Base-by-base conservation (phyloP, 2,797 vertebrate genomes). In the Coilia nasus region DNA sequence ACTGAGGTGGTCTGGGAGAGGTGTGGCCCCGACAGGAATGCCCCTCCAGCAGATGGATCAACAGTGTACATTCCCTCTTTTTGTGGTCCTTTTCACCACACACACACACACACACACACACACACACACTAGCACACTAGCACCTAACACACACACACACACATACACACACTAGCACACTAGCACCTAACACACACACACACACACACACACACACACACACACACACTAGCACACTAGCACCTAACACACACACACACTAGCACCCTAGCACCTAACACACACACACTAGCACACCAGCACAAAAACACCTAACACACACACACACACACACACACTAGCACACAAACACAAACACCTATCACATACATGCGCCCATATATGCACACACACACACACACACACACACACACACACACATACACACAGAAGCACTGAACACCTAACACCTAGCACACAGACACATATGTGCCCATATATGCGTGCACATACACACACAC, bases 1-100 rank as follows among this genome's bases (percentile, higher is more conserved):
- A 31, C 67, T 19, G 83, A 81, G 67, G 54, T 67, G 23, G 46
- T 25, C 54, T 50, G 21, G 9, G 23, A 78, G 84, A 89, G 83
- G 90, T 87, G 87, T 75, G 88, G 92, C 83, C 44, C 47, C 35
- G 57, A 6, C 15, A 87, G 94, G 93, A 94, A 94, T 94, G 91
- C 89, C 92, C 92, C 92, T 91, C 54, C 0, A 90, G 92, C 93
- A 93, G 92, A 93, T 93, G 92, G 92, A 91, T 92, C 93, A 93
- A 94, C 93, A 94, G 1, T 75, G 67, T 28, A 64, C 31, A 75
- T 75, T 35, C 28, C 67, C 67, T 64, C 60, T 11, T 17, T n/a
- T 21, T 59, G n/a, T n/a, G n/a, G n/a, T n/a, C 57, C 21, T 17
- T 41, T 41, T 54, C 50, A 54, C 50, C 50, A 54, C 50, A 54